Conservation (phyloP, 64 coral and sea anemone species). For the Anthopleura sola region DNA sequence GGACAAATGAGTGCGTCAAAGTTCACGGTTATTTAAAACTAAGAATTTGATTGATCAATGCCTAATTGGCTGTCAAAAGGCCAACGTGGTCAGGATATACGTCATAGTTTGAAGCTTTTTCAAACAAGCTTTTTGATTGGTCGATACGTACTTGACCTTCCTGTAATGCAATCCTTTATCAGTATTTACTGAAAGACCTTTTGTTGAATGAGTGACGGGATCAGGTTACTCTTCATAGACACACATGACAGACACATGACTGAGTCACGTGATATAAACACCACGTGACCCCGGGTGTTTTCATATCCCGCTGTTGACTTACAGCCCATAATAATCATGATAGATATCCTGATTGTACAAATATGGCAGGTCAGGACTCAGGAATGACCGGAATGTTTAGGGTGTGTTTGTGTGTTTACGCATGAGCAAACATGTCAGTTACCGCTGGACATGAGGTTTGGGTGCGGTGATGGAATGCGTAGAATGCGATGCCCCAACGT, state of each 20-base stretch:
- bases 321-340: neutral
- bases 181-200: neutral
- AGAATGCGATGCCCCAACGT: neutral
- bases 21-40: neutral
- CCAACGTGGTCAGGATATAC: neutral
- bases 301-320: neutral
- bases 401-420: neutral
- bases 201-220: neutral
- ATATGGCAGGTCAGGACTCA: neutral
- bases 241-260: neutral
- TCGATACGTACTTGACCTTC: neutral
- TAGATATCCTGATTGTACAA: neutral
- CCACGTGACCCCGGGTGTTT: neutral
- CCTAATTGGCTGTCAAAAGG: constrained; percentile 6
- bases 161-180: neutral
- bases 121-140: neutral
- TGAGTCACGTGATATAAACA: neutral
- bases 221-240: neutral
- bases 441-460: neutral
- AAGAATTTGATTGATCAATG: neutral
- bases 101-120: neutral
- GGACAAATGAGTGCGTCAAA: neutral
- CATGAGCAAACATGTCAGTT: neutral
- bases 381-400: neutral
- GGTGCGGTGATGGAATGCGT: neutral